phyloP scores from a whole-genome alignment of 1,140 invertebrate species.

The Eurosta solidaginis region DNA sequence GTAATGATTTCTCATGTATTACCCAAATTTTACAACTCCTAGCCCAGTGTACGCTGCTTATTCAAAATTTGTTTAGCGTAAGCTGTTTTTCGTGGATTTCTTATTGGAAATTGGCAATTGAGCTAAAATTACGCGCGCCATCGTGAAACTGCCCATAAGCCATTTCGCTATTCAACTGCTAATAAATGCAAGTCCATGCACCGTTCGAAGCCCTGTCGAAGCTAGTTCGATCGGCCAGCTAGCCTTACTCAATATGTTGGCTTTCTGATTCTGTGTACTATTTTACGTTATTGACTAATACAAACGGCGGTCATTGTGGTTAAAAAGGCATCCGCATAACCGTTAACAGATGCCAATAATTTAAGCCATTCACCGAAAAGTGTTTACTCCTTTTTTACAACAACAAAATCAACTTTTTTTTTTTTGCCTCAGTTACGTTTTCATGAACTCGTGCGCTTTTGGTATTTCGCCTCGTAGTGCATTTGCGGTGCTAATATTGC shows the following conservation, averaged over 20 bases:
- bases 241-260: too few species aligned
- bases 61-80: not conserved
- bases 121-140: not conserved
- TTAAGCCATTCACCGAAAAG: slow-evolving; percentile 17
- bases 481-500: not conserved
- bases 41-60: not conserved
- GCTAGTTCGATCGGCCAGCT: not conserved
- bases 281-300: not conserved
- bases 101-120: not conserved
- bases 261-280: too few species aligned
- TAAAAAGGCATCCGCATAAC: not conserved
- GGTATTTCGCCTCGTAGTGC: too few species aligned
- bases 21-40: not conserved
- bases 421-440: not conserved
- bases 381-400: not conserved
- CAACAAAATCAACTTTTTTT: not conserved
- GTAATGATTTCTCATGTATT: too few species aligned
- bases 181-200: slow-evolving; percentile 4
- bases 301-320: not conserved
- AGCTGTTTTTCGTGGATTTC: not conserved
- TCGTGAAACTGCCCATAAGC: slow-evolving; percentile 11
- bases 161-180: slow-evolving; percentile 14
- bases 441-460: not conserved
- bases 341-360: slow-evolving; percentile 22
- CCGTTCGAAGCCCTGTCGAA: not conserved